Percentiles rank a stretch among this genome's conserved stretches.
phyloP scores from a whole-genome alignment of 2,113 vertebrate species.

The Oryzias javanicus region DNA sequence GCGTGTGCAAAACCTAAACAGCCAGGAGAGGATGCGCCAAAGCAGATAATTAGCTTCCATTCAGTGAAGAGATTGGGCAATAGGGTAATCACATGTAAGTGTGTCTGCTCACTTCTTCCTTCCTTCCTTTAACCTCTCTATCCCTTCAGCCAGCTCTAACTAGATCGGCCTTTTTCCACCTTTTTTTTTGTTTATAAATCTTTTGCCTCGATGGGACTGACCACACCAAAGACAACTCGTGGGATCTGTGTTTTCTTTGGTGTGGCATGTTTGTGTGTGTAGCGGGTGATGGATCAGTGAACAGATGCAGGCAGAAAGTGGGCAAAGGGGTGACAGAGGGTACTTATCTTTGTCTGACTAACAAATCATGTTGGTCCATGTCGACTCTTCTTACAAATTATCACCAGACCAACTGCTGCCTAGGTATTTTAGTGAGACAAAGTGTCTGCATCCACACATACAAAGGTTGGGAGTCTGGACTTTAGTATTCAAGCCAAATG shows the following conservation, averaged over 20 bases:
- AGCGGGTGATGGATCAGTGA: slow-evolving; percentile 30
- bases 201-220: slow-evolving; percentile 41
- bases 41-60: slow-evolving; percentile 87
- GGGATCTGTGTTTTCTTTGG: slow-evolving; percentile 60
- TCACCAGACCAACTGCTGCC: slow-evolving; percentile 24
- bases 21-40: slow-evolving; percentile 60
- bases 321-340: slow-evolving; percentile 33
- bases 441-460: background rate
- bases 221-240: slow-evolving; percentile 40
- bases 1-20: slow-evolving; percentile 90
- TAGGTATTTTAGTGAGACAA: slow-evolving; percentile 33
- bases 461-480: slow-evolving; percentile 23
- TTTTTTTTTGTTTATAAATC: slow-evolving; percentile 24
- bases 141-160: background rate
- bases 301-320: slow-evolving; percentile 45
- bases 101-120: background rate
- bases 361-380: slow-evolving; percentile 45
- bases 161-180: background rate
- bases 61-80: slow-evolving; percentile 77
- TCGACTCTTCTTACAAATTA: slow-evolving; percentile 59
- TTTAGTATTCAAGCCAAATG: slow-evolving; percentile 11
- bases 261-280: slow-evolving; percentile 39
- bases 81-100: slow-evolving; percentile 64
- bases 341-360: slow-evolving; percentile 50
- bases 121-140: slow-evolving; percentile 1